Evolutionary conservation across 2,888 invertebrate genomes (phyloP).

Genomic region (Meganola albula): DNA sequence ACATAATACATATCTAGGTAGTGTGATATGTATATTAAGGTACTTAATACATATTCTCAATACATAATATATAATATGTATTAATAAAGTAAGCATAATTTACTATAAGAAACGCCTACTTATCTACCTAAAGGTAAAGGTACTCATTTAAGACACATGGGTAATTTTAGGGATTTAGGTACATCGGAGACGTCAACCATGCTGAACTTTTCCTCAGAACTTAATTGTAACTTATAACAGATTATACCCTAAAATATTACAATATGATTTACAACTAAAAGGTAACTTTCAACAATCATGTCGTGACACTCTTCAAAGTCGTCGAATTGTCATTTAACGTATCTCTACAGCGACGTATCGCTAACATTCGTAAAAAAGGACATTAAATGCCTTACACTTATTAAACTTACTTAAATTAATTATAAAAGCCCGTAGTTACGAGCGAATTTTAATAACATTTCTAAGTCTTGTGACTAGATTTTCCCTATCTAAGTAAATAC

Average conservation of each 20-base stretch:
- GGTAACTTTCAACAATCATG: slow-evolving; percentile 68
- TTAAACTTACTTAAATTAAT: slow-evolving; percentile 51
- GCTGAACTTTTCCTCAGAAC: slow-evolving; percentile 73
- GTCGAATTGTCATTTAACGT: slow-evolving; percentile 9
- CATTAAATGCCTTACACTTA: slow-evolving; percentile 58
- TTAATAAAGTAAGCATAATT: slow-evolving; percentile 31
- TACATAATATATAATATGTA: slow-evolving; percentile 53
- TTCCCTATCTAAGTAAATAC: slow-evolving; percentile 73
- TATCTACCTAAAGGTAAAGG: slow-evolving; percentile 67
- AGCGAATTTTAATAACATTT: slow-evolving; percentile 67
- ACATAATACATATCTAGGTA: no score
- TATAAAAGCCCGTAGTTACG: slow-evolving; percentile 65
- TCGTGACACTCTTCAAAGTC: slow-evolving; percentile 24
- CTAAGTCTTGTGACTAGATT: slow-evolving; percentile 78
- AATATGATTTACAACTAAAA: slow-evolving; percentile 70
- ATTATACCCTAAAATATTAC: slow-evolving; percentile 61
- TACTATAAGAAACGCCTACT: slow-evolving; percentile 37
- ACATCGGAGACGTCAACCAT: slow-evolving; percentile 38
- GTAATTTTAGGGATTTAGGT: slow-evolving; percentile 46
- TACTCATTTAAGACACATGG: slow-evolving; percentile 72
- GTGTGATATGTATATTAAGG: slow-evolving; percentile 48
- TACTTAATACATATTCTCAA: no score
- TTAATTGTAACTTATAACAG: slow-evolving; percentile 55
- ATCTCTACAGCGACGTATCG: slow-evolving; percentile 9
- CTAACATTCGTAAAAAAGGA: slow-evolving; percentile 45